Evolutionary conservation across 2,888 invertebrate genomes (phyloP).

Genomic region (Dorcus hopei): DNA sequence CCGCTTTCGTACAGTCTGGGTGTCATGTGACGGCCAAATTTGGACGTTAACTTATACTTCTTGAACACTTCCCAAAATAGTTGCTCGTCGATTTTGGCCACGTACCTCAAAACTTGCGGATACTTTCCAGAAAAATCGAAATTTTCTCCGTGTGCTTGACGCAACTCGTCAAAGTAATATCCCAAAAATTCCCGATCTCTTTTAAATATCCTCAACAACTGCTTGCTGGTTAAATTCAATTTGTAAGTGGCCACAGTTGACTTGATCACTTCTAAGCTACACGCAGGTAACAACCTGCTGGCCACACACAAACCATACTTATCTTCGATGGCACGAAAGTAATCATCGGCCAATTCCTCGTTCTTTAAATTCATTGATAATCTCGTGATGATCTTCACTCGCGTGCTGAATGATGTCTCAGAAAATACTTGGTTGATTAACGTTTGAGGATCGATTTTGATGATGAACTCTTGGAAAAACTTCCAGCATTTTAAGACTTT

Average conservation of each 20-base stretch:
- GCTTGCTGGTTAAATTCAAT: slow-evolving; percentile 8
- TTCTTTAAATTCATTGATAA: slow-evolving; percentile 10
- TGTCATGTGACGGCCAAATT: slow-evolving; percentile 9
- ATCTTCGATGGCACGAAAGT: slow-evolving; percentile 11
- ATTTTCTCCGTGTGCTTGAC: neutral
- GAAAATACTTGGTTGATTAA: slow-evolving; percentile 17
- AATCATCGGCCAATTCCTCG: slow-evolving; percentile 14
- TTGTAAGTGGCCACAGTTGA: slow-evolving; percentile 7
- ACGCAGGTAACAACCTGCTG: slow-evolving; percentile 14
- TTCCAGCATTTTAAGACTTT: slow-evolving; percentile 15
- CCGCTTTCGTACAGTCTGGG: slow-evolving; percentile 3
- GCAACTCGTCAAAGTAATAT: slow-evolving; percentile 13
- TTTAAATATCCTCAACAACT: slow-evolving; percentile 18
- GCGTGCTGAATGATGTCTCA: slow-evolving; percentile 14
- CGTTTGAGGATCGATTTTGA: neutral
- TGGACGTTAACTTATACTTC: slow-evolving; percentile 4
- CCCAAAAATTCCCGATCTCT: slow-evolving; percentile 13
- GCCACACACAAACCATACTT: slow-evolving; percentile 20
- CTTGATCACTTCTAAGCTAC: slow-evolving; percentile 13
- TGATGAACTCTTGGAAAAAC: slow-evolving; percentile 9
- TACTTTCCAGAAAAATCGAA: neutral
- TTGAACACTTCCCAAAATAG: slow-evolving; percentile 7
- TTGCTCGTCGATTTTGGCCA: slow-evolving; percentile 4
- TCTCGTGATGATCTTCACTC: slow-evolving; percentile 15
- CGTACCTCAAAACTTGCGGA: slow-evolving; percentile 5